These are phyloP conservation scores for Dysdera silvatica DNA, from an alignment of 1,140 invertebrate species.

Conservation along the genomic window DNA sequence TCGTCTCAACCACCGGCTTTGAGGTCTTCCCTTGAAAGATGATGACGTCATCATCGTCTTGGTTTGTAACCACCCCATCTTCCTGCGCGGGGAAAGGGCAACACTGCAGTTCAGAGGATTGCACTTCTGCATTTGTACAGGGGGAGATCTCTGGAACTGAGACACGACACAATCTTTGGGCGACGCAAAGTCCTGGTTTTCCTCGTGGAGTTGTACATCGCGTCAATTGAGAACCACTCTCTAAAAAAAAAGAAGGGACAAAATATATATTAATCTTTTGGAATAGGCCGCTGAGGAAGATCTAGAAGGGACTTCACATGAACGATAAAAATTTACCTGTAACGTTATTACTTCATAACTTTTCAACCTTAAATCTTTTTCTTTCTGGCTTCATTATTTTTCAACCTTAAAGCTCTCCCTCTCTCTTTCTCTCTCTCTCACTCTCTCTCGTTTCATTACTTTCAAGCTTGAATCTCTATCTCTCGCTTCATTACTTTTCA, in stretches of 20 bases:
- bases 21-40: not conserved
- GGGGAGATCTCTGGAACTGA: not conserved
- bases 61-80: not conserved
- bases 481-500: too few species aligned
- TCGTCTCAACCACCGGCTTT: not conserved
- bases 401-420: too few species aligned
- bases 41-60: not conserved
- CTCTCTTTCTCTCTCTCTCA: too few species aligned
- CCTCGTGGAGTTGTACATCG: not conserved
- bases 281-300: too few species aligned
- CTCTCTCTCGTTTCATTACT: too few species aligned
- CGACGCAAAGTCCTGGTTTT: not conserved
- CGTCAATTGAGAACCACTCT: not conserved
- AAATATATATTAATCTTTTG: too few species aligned
- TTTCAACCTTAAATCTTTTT: too few species aligned
- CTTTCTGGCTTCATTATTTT: too few species aligned
- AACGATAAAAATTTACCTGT: too few species aligned
- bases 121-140: not conserved
- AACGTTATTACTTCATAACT: too few species aligned
- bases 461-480: too few species aligned
- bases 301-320: too few species aligned
- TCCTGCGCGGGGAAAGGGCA: constrained; percentile 8
- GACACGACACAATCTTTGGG: not conserved
- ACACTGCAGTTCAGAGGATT: not conserved
- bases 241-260: not conserved